A percentile compares a stretch with the other conserved stretches of the same genome.
Evolutionary conservation across 2,113 vertebrate species (phyloP).

Genomic region (Himantopus leucocephalus): DNA sequence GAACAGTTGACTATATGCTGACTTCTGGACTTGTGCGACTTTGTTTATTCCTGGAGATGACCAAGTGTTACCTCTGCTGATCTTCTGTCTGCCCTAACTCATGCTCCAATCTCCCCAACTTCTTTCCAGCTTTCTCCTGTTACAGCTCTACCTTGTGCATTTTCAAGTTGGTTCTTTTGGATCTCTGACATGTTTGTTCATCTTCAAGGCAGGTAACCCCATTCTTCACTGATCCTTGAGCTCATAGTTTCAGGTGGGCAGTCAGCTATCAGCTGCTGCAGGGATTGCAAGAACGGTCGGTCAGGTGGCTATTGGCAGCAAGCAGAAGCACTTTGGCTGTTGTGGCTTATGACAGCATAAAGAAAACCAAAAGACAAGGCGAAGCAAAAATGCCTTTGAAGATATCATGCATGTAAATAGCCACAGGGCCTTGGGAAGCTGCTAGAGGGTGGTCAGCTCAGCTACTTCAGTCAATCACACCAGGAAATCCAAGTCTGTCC

Average conservation of each 20-base stretch:
- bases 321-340: rapidly evolving
- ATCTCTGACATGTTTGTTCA: not conserved
- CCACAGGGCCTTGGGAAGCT: not conserved
- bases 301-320: not conserved
- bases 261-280: rapidly evolving
- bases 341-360: not conserved
- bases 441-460: not conserved
- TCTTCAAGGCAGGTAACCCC: not conserved
- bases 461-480: not conserved
- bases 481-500: not conserved
- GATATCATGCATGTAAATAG: not conserved
- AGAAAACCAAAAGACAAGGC: not conserved
- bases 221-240: not conserved
- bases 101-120: not conserved
- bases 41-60: not conserved
- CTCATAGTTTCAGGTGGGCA: not conserved
- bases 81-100: not conserved
- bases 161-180: not conserved
- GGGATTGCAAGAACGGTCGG: not conserved
- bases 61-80: not conserved
- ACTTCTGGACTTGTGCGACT: not conserved
- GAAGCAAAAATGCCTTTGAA: not conserved
- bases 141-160: not conserved
- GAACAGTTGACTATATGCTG: not conserved
- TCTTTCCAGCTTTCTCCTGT: not conserved